Evolutionary conservation across 1,140 invertebrate genomes (phyloP).

Genomic region (Drosophila punjabiensis): DNA sequence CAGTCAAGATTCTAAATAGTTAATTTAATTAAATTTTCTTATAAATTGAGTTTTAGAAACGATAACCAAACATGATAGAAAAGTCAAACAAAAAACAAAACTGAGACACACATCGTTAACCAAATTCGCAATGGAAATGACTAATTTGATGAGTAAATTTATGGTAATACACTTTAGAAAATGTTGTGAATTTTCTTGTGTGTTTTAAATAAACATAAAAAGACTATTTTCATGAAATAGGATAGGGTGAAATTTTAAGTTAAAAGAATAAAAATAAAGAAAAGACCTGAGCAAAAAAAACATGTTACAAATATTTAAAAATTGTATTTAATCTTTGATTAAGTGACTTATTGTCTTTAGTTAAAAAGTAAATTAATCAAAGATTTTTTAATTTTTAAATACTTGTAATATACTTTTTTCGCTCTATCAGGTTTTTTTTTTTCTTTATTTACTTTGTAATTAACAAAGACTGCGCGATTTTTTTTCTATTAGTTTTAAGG

Average conservation of each 20-base stretch:
- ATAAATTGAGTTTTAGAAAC: background rate
- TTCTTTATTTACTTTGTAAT: no score
- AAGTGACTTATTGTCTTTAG: no score
- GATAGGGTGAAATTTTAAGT: background rate
- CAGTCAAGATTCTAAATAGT: background rate
- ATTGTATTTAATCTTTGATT: no score
- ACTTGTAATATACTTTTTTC: background rate
- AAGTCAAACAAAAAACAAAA: background rate
- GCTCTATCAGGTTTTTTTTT: background rate
- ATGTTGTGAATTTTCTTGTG: background rate
- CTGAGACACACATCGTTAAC: background rate
- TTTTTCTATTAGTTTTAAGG: no score
- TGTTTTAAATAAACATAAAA: background rate
- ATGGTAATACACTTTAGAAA: background rate
- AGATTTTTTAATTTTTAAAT: background rate
- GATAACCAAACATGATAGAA: background rate
- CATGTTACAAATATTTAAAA: no score
- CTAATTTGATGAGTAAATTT: background rate
- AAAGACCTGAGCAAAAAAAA: no score
- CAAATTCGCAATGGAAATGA: background rate
- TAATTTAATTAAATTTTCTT: background rate
- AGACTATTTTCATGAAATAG: background rate
- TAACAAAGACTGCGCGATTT: no score
- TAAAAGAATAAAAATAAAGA: no score
- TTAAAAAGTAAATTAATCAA: no score